These are phyloP conservation scores for Pluvialis apricaria DNA, from an alignment of 2,113 vertebrate genomes.

Conservation along the genomic window DNA sequence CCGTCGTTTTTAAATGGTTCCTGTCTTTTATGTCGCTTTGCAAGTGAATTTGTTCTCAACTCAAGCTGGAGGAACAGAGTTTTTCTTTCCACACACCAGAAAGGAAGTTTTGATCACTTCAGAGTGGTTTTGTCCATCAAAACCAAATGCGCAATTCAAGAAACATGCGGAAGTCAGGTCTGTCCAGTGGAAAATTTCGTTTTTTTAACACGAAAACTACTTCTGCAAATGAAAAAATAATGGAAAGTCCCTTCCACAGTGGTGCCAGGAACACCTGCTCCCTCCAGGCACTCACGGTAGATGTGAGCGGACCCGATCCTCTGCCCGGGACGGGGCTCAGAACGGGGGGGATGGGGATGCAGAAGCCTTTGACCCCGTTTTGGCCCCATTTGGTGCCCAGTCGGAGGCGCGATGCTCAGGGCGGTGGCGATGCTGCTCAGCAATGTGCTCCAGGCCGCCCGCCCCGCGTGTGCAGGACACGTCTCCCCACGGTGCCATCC, in stretches of 20 bases:
- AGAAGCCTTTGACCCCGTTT: neutral
- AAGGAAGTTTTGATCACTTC: neutral
- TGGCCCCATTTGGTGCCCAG: neutral
- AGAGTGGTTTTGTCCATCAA: neutral
- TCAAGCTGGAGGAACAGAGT: neutral
- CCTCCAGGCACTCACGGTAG: accelerated
- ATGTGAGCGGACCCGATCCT: accelerated
- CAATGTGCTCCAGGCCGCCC: neutral
- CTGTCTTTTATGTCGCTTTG: neutral
- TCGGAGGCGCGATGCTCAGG: neutral
- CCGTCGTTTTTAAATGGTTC: neutral
- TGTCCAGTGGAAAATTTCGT: neutral
- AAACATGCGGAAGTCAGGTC: accelerated
- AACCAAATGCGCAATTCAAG: neutral
- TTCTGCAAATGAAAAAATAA: neutral
- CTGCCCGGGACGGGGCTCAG: neutral
- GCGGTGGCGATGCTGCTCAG: neutral
- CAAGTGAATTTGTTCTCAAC: neutral
- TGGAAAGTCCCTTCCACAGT: neutral
- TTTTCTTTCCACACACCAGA: neutral
- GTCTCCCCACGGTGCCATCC: neutral
- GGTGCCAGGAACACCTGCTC: neutral
- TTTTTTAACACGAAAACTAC: neutral
- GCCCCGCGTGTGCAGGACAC: neutral
- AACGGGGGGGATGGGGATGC: neutral